Base-by-base conservation (phyloP, 2,888 invertebrate genomes). In the Pogonocherus hispidulus region DNA sequence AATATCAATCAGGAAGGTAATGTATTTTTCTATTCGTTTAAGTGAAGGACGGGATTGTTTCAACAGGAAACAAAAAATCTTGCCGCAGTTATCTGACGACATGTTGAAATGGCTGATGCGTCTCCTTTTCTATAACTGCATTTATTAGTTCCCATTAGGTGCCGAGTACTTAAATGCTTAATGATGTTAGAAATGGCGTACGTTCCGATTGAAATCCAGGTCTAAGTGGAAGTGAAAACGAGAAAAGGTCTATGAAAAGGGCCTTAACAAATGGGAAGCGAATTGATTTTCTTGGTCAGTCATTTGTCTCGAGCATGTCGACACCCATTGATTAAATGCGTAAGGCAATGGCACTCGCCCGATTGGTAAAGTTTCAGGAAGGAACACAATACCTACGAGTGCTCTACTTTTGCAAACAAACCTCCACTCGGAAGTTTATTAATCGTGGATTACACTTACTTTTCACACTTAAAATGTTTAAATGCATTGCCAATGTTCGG, bases 251-350 rank as follows among this genome's bases (percentile, higher is more conserved):
- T 67, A 19, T 56, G 49, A 66, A 69, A 67, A 63, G 69, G 63
- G 74, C 69, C 69, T 73, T 79, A 78, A 81, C 80, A 81, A 81
- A 82, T 80, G 80, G 76, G 77, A 69, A 73, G 69, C 71, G 79
- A 79, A 82, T 82, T 81, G 81, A 82, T 81, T 82, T 82, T 80
- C 78, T 78, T 78, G 81, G 80, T 81, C 80, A 79, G 79, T 82
- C 81, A 82, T 82, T 82, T 82, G 80, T 81, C 81, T 80, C 79
- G 62, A 70, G 67, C 71, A 74, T 76, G 74, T 76, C 76, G 76
- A 76, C 78, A 75, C 71, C 72, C 71, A 70, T 77, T 82, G 80
- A 81, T 80, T 81, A 81, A 81, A 79, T 76, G 78, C 66, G 73
- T 71, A 74, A 77, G 78, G 74, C 77, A 75, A 78, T 79, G 75